These are phyloP conservation scores for Odontomachus brunneus DNA, from an alignment of 1,140 invertebrate genomes.

Conservation along the genomic window DNA sequence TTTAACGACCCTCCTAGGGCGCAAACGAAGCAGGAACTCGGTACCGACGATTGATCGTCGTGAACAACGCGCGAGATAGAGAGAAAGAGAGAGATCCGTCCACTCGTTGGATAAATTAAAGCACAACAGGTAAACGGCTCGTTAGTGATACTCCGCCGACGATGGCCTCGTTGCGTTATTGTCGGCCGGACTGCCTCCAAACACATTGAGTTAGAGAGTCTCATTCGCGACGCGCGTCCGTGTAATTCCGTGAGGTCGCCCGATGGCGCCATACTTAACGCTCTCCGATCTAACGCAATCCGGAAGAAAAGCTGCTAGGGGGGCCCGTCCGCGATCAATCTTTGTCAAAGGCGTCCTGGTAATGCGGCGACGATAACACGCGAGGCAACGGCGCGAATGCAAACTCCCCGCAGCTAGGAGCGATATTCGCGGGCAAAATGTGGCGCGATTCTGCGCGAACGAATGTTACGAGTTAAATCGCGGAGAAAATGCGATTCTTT, in stretches of 20 bases:
- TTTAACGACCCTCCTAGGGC: conserved; percentile 63
- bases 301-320: conserved; percentile 45
- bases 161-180: conserved; percentile 42
- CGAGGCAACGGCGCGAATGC: no score
- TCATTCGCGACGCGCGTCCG: background rate
- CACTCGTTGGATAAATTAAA: conserved; percentile 67
- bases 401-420: conserved; percentile 23
- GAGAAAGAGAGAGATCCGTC: background rate
- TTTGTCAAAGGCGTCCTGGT: conserved; percentile 45
- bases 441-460: background rate
- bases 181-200: background rate
- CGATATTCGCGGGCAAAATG: conserved; percentile 28
- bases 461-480: conserved; percentile 1
- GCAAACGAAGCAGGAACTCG: conserved; percentile 63
- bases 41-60: conserved; percentile 67
- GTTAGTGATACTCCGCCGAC: conserved; percentile 45
- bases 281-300: conserved; percentile 28
- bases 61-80: background rate
- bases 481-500: background rate
- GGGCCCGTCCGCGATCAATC: conserved; percentile 33
- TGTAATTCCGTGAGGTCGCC: conserved; percentile 1
- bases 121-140: conserved; percentile 66
- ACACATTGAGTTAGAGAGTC: background rate
- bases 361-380: conserved; percentile 42
- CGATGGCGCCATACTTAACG: conserved; percentile 22